Evolutionary conservation across 2,113 vertebrate species (phyloP).

Genomic region (Eublepharis macularius): DNA sequence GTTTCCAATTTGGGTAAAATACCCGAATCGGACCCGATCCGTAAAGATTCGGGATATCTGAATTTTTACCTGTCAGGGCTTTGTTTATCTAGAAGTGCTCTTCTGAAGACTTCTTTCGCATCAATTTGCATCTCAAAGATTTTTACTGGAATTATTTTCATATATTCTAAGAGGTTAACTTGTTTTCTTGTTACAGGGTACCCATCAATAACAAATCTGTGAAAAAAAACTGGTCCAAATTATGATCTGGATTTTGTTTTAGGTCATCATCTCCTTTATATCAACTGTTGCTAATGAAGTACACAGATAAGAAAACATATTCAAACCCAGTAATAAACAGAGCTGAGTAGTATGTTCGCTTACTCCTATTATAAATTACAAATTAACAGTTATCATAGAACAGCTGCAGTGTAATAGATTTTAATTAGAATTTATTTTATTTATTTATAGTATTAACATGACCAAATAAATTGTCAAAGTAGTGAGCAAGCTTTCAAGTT

Average conservation of each 20-base stretch:
- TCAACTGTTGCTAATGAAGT: background rate
- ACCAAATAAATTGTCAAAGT: too few species aligned
- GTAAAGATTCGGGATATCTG: too few species aligned
- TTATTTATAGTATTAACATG: too few species aligned
- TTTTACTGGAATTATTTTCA: conserved; percentile 84
- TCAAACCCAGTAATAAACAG: background rate
- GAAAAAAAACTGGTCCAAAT: conserved; percentile 35
- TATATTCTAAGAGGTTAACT: conserved; percentile 77
- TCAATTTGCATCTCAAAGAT: conserved; percentile 87
- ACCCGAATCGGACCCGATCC: too few species aligned
- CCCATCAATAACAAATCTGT: conserved; percentile 90
- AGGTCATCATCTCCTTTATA: background rate
- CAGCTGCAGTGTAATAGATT: too few species aligned
- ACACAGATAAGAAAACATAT: background rate
- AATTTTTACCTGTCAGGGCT: conserved; percentile 75
- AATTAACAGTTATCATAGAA: too few species aligned
- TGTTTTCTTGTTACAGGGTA: conserved; percentile 87
- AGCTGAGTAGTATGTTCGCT: background rate
- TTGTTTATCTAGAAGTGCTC: conserved; percentile 80
- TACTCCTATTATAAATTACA: background rate
- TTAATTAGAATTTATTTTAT: too few species aligned
- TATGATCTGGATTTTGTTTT: conserved; percentile 9
- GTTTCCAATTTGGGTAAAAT: too few species aligned
- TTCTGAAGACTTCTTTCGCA: conserved; percentile 84
- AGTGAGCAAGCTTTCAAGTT: too few species aligned